These are phyloP conservation scores for Paratilapia polleni DNA, from an alignment of 2,113 vertebrate species.

Conservation along the genomic window DNA sequence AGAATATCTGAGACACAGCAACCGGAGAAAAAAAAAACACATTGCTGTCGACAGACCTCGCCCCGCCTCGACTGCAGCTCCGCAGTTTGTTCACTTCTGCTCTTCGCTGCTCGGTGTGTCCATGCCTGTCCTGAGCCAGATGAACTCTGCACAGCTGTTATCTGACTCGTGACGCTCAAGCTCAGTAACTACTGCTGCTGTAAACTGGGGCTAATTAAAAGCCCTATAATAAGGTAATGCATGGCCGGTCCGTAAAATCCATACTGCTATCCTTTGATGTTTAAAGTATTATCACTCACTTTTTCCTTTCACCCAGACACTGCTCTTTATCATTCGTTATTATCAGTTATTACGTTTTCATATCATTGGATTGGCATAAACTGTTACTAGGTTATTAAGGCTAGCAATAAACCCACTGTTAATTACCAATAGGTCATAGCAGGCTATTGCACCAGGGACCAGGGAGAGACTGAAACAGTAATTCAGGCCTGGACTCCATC, in stretches of 20 bases:
- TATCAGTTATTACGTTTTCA: not conserved
- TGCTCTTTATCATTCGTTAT: not conserved
- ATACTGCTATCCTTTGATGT: not conserved
- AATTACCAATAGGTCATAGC: not conserved
- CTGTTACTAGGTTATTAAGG: not conserved
- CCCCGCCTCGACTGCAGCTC: constrained; percentile 56
- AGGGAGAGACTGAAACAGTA: not conserved
- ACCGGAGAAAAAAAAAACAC: not conserved
- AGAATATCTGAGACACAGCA: constrained; percentile 13
- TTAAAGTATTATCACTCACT: not conserved
- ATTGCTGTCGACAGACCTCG: constrained; percentile 3
- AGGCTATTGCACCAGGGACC: not conserved
- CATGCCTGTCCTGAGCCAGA: not conserved
- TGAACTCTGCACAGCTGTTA: constrained; percentile 24
- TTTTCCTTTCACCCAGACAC: too few relatives aligned
- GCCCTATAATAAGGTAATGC: not conserved
- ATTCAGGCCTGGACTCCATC: too few relatives aligned
- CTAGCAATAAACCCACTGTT: not conserved
- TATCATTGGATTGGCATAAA: not conserved
- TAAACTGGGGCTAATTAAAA: not conserved
- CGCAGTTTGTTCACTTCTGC: not conserved
- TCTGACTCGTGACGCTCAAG: not conserved
- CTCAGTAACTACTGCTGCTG: not conserved
- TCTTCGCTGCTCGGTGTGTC: not conserved
- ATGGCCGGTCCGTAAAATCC: not conserved